Evolutionary conservation across 2,888 invertebrate genomes (phyloP), one percentile per base, ranked within the genome.

Genomic region (Nomada flava): DNA sequence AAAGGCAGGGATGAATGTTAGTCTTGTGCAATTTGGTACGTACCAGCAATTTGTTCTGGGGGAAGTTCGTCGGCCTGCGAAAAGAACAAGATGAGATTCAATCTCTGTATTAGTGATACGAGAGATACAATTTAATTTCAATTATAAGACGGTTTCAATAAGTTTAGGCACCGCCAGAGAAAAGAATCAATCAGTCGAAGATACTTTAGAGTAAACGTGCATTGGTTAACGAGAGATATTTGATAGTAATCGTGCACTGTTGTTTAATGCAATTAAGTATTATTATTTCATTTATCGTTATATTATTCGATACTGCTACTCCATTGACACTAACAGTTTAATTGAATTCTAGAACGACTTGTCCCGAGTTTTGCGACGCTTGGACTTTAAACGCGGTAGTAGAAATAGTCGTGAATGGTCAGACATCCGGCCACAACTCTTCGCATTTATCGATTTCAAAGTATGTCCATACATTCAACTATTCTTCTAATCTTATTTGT

Each of bases 21-120:
- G 23, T 57, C 5, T 57, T 57, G 23, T 47, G 15, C 13, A 15
- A 10, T 23, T 11, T 13, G 11, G 59, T 90, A 95, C 97, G 95
- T 95, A 98, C 97, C 97, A 94, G 97, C 97, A 92, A 98, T 96
- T 95, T 98, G 98, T 95, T 98, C 98, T 94, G 98, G 96, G 82
- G 98, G 98, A 93, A 98, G 96, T 95, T 98, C 98, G 94, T 98
- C 97, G 92, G 96, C 97, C 97, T 98, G 95, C 86, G 95, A 91
- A 81, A 72, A 91, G 89, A 91, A 89, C 86, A 65, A 62, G 2
- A 36, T 85, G 70, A 76, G 75, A 70, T 52, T 76, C 69, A 73
- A 59, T 70, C 50, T 70, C 44, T 13, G 9, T 23, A 11, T 23
- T n/a, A 20, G 15, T 13, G n/a, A 42, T 9, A 15, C 2, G 3